phyloP scores from a whole-genome alignment of 2,113 vertebrate genomes.

The Carassius auratus region DNA sequence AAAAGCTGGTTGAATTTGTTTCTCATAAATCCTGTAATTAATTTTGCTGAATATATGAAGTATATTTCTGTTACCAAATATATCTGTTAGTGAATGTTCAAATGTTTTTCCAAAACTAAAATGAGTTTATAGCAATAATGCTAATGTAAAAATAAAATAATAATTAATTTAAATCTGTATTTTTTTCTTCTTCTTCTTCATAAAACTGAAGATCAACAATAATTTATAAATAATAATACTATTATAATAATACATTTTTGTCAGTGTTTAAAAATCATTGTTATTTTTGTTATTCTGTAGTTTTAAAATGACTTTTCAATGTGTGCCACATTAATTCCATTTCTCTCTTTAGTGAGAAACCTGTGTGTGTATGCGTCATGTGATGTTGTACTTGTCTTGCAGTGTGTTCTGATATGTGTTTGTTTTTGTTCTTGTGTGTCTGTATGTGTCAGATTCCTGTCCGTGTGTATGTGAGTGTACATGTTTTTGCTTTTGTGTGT shows the following conservation, averaged over 20 bases:
- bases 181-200: background rate
- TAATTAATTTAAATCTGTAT: no score
- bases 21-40: background rate
- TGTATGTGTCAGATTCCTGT: constrained; percentile 33
- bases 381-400: constrained; percentile 5
- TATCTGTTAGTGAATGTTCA: background rate
- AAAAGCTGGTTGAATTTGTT: background rate
- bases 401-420: constrained; percentile 20
- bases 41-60: background rate
- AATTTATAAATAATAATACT: background rate
- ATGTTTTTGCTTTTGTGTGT: constrained; percentile 51
- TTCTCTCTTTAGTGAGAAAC: constrained; percentile 7
- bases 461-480: constrained; percentile 35
- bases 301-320: constrained; percentile 6
- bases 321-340: background rate
- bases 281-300: background rate
- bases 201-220: background rate
- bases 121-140: background rate
- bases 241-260: background rate
- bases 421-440: constrained; percentile 3
- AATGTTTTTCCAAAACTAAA: background rate
- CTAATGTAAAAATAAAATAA: background rate
- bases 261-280: background rate
- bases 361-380: background rate
- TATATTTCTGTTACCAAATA: no score